These are phyloP conservation scores for Apamea anceps DNA, from an alignment of 2,888 invertebrate genomes.

Conservation along the genomic window DNA sequence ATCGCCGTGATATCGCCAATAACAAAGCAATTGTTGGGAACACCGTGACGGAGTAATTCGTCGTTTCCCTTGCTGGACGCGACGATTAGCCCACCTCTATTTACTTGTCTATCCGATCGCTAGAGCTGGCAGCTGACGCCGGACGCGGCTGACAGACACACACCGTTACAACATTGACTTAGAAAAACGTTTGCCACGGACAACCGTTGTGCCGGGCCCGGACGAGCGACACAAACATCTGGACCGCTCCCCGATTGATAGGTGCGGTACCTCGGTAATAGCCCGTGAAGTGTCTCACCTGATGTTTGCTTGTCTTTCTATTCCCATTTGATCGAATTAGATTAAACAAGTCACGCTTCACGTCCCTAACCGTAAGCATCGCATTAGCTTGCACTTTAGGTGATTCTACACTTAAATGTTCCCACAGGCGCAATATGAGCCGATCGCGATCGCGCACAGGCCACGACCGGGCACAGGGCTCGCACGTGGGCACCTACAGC, in stretches of 20 bases:
- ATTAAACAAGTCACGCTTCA: conserved; percentile 68
- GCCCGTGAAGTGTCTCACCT: conserved; percentile 74
- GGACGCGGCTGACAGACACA: conserved; percentile 86
- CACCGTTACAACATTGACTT: conserved; percentile 89
- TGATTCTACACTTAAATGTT: conserved; percentile 69
- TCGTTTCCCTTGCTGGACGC: conserved; percentile 88
- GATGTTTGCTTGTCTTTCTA: conserved; percentile 71
- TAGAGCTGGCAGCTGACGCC: conserved; percentile 89
- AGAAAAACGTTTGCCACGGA: conserved; percentile 88
- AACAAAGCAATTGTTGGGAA: conserved; percentile 88
- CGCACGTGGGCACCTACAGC: conserved; percentile 79
- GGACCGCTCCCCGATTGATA: conserved; percentile 79
- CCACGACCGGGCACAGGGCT: conserved; percentile 82
- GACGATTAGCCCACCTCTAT: conserved; percentile 89
- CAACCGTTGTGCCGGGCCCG: conserved; percentile 77
- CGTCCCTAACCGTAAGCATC: conserved; percentile 58
- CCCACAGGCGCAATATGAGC: conserved; percentile 81
- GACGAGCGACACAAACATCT: conserved; percentile 77
- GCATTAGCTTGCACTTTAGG: conserved; percentile 59
- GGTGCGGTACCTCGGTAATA: conserved; percentile 72
- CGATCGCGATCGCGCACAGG: conserved; percentile 82
- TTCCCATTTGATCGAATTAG: conserved; percentile 67
- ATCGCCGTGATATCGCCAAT: conserved; percentile 77
- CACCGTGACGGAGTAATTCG: conserved; percentile 88
- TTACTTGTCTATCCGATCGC: conserved; percentile 88